These are phyloP conservation scores for Takifugu rubripes DNA, from an alignment of 2,797 vertebrate species.

Conservation along the genomic window DNA sequence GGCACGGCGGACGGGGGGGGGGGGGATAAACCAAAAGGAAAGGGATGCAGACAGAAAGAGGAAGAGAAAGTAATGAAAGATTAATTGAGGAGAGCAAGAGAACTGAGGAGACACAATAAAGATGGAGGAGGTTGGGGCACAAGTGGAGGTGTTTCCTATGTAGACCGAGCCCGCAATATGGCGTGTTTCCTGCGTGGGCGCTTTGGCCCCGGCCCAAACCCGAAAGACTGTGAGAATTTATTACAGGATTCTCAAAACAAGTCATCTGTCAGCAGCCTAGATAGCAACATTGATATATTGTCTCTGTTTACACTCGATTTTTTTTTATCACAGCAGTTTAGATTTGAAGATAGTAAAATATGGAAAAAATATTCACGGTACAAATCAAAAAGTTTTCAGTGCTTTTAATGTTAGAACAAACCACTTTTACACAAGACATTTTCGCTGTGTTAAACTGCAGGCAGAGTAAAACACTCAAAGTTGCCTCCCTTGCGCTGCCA, in stretches of 20 bases:
- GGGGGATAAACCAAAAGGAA: constrained; percentile 17
- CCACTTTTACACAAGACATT: too few relatives aligned
- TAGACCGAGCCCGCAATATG: constrained; percentile 16
- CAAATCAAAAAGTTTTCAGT: too few relatives aligned
- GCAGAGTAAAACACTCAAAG: constrained; percentile 27
- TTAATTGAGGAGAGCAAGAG: constrained; percentile 15
- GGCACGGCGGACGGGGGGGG: constrained; percentile 14
- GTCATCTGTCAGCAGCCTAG: constrained; percentile 10
- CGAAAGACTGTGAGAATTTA: constrained; percentile 36
- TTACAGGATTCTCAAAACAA: constrained; percentile 35
- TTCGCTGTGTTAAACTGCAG: too few relatives aligned
- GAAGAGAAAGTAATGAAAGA: constrained; percentile 15
- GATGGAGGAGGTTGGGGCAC: constrained; percentile 41
- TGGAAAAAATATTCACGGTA: neutral
- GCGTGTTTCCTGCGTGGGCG: constrained; percentile 45
- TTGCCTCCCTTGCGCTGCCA: constrained; percentile 50
- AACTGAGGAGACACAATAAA: constrained; percentile 16
- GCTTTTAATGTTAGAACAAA: too few relatives aligned
- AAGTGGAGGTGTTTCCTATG: constrained; percentile 42
- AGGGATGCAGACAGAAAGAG: constrained; percentile 18
- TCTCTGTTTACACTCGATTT: neutral
- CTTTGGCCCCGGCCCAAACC: constrained; percentile 27
- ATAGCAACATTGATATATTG: neutral
- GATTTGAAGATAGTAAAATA: neutral
- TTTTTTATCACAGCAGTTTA: neutral